Percentiles rank a stretch among this genome's conserved stretches.
phyloP scores from a whole-genome alignment of 2,888 invertebrate genomes.

The Andrena flavipes region DNA sequence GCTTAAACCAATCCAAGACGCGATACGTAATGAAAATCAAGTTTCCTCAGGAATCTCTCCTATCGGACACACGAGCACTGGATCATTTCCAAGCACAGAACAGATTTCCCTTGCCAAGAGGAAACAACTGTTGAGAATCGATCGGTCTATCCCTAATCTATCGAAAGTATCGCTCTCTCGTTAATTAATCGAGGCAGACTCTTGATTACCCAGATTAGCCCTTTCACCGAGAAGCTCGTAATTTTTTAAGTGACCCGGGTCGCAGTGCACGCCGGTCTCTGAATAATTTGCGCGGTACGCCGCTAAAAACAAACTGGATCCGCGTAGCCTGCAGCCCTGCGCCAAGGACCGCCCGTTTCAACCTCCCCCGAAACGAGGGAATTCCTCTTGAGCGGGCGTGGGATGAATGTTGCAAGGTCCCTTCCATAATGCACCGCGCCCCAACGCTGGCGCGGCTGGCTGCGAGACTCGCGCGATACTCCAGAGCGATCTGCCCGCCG shows the following conservation, averaged over 20 bases:
- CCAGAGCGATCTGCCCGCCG: constrained; percentile 1
- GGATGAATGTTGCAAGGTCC: constrained; percentile 36
- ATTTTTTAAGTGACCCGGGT: background rate
- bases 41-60: too few relatives aligned
- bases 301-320: constrained; percentile 10
- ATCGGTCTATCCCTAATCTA: too few relatives aligned
- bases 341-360: constrained; percentile 6
- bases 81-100: too few relatives aligned
- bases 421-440: constrained; percentile 34
- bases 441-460: background rate
- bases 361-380: constrained; percentile 5
- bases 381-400: constrained; percentile 5
- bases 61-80: too few relatives aligned
- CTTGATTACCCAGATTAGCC: too few relatives aligned
- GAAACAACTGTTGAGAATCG: too few relatives aligned
- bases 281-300: constrained; percentile 29
- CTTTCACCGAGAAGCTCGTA: too few relatives aligned
- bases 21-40: too few relatives aligned
- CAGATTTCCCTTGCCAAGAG: too few relatives aligned
- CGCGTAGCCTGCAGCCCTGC: background rate
- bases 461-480: constrained; percentile 13
- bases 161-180: too few relatives aligned
- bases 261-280: background rate
- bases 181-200: too few relatives aligned
- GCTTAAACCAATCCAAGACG: too few relatives aligned